Conservation (phyloP, 2,888 invertebrate species). For the Beris chalybata region DNA sequence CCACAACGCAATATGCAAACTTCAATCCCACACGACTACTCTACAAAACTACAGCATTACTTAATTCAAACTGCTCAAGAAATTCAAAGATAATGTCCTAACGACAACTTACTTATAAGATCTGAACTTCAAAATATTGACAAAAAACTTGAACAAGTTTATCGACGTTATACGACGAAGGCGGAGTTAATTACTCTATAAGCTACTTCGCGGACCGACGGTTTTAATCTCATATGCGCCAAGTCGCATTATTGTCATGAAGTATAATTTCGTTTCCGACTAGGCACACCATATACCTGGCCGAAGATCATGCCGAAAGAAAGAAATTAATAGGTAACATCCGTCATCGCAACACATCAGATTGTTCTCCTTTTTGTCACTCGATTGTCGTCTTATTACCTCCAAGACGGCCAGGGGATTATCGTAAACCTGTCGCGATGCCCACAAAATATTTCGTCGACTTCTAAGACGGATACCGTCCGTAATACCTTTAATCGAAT, state of each 20-base stretch:
- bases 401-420: slow-evolving; percentile 20
- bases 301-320: slow-evolving; percentile 14
- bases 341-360: slow-evolving; percentile 28
- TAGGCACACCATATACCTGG: slow-evolving; percentile 20
- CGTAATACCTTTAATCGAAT: slow-evolving; percentile 20
- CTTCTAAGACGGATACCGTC: neutral
- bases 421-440: slow-evolving; percentile 24
- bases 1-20: no score
- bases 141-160: slow-evolving; percentile 17
- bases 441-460: slow-evolving; percentile 1
- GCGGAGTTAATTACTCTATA: slow-evolving; percentile 2
- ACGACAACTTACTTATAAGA: slow-evolving; percentile 29
- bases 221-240: slow-evolving; percentile 23
- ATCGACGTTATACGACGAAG: neutral
- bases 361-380: slow-evolving; percentile 31
- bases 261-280: slow-evolving; percentile 17
- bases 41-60: neutral
- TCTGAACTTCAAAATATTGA: slow-evolving; percentile 13
- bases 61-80: slow-evolving; percentile 5
- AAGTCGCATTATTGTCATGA: slow-evolving; percentile 26
- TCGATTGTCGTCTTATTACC: slow-evolving; percentile 30
- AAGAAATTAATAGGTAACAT: slow-evolving; percentile 30
- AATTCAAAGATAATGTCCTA: slow-evolving; percentile 21
- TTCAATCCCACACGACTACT: no score
- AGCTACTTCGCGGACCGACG: neutral